Evolutionary conservation across 2,797 vertebrate genomes (phyloP), one percentile per base, ranked within the genome.

Genomic region (Helarctos malayanus): DNA sequence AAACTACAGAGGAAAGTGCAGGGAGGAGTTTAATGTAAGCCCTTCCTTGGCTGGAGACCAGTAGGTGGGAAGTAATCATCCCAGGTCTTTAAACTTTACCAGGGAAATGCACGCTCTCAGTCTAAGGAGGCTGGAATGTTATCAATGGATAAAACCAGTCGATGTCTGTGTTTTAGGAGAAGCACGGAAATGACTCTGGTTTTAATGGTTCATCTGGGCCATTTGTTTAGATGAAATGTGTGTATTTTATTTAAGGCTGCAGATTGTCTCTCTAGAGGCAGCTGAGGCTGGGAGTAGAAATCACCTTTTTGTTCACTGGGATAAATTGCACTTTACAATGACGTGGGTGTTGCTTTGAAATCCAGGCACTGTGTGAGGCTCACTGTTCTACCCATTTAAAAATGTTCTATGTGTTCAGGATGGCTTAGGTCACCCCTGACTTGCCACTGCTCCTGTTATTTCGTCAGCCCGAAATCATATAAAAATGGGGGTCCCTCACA

Each of bases 61-160:
- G 54, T 5, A 27, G 57, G 68, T 7, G 19, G 78, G n/a, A 91
- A 87, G 35, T 54, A 38, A 47, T 16, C 47, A 63, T 21, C 21
- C 6, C 1, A 7, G 21, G 59, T 47, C 61, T 81, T 49, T 27
- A 52, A 69, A 32, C 41, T 35, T 47, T 13, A 3, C 27, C 1
- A 7, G 49, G 49, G 32, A 81, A 13, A 65, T 27, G 18, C 29
- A 75, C 8, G 15, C 6, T 16, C 83, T 38, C 7, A 4, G 10
- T 32, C 54, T 32, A 10, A 61, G 57, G 54, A 41, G 47, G 5
- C 21, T 29, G n/a, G 2, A 1, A 29, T 35, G 23, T 83, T 25
- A 12, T 29, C 49, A 0, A 0, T 5, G 57, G 73, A 52, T 25
- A 32, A 56, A 63, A 45, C 9, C 4, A 71, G 9, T 1, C 1